phyloP scores from a whole-genome alignment of 2,888 invertebrate genomes.

The Tipula vernalis region DNA sequence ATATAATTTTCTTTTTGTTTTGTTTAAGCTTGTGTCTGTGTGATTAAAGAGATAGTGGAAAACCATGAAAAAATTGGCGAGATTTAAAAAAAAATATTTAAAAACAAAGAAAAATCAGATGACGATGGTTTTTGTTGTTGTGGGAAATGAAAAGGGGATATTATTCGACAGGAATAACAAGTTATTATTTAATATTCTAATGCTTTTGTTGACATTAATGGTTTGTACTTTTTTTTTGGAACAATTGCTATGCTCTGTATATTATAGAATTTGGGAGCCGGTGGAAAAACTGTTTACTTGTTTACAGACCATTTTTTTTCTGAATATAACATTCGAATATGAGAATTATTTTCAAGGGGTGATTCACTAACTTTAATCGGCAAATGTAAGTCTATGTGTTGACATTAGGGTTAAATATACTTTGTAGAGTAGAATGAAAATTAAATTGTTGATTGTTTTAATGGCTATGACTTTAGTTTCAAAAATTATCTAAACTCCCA shows the following conservation, averaged over 20 bases:
- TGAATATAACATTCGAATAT: background rate
- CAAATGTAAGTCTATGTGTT: background rate
- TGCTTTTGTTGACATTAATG: background rate
- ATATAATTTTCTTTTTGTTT: background rate
- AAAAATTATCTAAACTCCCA: too few relatives aligned
- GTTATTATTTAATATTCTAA: constrained; percentile 4
- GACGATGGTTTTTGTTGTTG: background rate
- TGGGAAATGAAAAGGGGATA: background rate
- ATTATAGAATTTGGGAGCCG: background rate
- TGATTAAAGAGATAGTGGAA: background rate
- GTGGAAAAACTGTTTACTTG: background rate
- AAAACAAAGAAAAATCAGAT: background rate
- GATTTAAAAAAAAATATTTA: background rate
- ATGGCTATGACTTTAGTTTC: too few relatives aligned
- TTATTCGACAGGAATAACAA: background rate
- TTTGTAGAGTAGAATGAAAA: too few relatives aligned
- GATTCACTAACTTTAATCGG: background rate
- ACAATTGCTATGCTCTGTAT: background rate
- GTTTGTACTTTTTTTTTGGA: background rate
- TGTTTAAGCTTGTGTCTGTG: background rate
- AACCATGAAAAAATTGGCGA: background rate
- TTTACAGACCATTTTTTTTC: background rate
- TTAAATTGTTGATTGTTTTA: too few relatives aligned
- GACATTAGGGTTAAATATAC: too few relatives aligned
- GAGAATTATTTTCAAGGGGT: background rate